Base-by-base conservation (phyloP, 2,113 vertebrate genomes). In the Antigone vipio region DNA sequence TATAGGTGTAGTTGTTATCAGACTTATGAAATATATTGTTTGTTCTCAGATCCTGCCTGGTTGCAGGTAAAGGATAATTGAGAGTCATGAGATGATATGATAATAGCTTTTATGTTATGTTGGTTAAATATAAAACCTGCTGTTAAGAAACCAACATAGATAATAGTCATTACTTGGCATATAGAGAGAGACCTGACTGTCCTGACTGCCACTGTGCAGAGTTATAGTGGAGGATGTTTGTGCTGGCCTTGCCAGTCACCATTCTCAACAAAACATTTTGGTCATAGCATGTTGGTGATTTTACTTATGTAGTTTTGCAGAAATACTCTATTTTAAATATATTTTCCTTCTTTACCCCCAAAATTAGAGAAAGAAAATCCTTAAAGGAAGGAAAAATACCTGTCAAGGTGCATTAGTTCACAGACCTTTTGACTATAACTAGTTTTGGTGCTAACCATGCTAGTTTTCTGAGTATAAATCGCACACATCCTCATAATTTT, bases 401-500 rank as follows among this genome's bases (percentile, higher is more conserved):
- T 53, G 8, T 42, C 34, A 42, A 30, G 13, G 6, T 5, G 3
- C 19, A 2, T 75, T 56, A 34, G 9, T 63, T 90, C 40, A 30
- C 20, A 32, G 34, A 24, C 12, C 8, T 80, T 50, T 38, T 32
- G 77, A 34, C 11, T 74, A 0, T 69, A 74, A 55, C 18, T 63
- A 27, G 5, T 52, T 82, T 75, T 56, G 12, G 9, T 75, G 23
- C 15, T 66, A 19, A 34, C 4, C 2, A 0, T 47, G 2, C 12
- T 62, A 30, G 11, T 29, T 44, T 34, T 56, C 29, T 15, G 15
- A 30, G 21, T 68, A 30, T 6, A 60, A 20, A 64, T 76, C 3
- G 2, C n/a, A 34, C 3, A 1, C 1, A 6, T 40, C 15, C 22
- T 62, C 5, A 5, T 53, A 14, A 10, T 17, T 40, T 58, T 9